A percentile compares a stretch with the other conserved stretches of the same genome.
Conservation (phyloP, 2,888 invertebrate genomes). For the Cryptus viduatorius region DNA sequence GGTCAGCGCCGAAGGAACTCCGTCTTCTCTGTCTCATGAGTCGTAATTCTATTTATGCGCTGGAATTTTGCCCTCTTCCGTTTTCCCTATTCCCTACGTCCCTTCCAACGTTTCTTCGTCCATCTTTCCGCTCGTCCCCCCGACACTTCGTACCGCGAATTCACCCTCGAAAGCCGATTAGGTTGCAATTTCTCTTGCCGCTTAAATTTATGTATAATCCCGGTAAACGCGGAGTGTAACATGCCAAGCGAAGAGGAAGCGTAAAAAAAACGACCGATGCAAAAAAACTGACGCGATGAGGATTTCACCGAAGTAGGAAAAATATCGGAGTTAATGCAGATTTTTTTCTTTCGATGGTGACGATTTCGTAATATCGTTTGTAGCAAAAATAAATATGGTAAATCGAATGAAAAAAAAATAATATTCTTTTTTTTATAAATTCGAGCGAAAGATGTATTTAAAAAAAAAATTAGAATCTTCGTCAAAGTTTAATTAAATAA, state of each 20-base stretch:
- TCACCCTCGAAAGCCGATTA: conserved; percentile 53
- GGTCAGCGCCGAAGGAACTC: conserved; percentile 59
- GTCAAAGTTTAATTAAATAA: too few relatives aligned
- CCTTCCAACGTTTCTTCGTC: neutral
- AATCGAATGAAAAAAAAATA: too few relatives aligned
- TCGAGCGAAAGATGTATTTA: too few relatives aligned
- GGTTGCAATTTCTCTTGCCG: conserved; percentile 59
- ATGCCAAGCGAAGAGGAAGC: conserved; percentile 20
- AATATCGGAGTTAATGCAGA: conserved; percentile 5
- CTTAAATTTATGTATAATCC: conserved; percentile 63
- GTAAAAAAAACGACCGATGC: neutral
- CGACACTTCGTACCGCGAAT: neutral
- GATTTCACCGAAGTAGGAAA: conserved; percentile 11
- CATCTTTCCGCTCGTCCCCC: conserved; percentile 10
- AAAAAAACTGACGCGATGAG: conserved; percentile 6
- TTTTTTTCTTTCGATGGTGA: neutral
- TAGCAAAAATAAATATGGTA: neutral
- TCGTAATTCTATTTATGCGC: conserved; percentile 68
- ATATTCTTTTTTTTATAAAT: too few relatives aligned
- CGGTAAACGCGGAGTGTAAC: conserved; percentile 33
- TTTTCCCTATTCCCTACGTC: conserved; percentile 2
- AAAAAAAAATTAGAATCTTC: too few relatives aligned
- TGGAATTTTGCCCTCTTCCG: conserved; percentile 54
- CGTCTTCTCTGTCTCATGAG: conserved; percentile 63
- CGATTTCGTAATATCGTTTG: conserved; percentile 7